Conservation (phyloP, 2,113 vertebrate species). For the Canis aureus region DNA sequence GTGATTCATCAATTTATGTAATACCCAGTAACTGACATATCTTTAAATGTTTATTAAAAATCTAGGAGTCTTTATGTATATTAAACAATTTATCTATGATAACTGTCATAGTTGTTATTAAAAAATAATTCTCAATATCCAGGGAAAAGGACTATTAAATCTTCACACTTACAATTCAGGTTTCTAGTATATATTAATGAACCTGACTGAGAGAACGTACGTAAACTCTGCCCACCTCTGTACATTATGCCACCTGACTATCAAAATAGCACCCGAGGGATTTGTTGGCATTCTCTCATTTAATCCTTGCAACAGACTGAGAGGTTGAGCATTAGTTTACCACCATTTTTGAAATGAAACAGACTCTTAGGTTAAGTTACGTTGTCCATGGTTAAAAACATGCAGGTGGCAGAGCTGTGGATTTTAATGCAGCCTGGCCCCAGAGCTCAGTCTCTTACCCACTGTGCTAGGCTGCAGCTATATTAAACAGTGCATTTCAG, state of each 20-base stretch:
- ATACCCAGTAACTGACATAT: background rate
- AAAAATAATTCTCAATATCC: background rate
- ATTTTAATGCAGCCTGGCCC: background rate
- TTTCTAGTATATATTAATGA: background rate
- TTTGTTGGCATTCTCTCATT: background rate
- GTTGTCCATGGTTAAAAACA: background rate
- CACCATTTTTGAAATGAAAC: background rate
- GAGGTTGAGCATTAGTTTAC: background rate
- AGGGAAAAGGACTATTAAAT: background rate
- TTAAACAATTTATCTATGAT: background rate
- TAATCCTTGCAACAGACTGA: background rate
- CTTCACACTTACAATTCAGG: background rate
- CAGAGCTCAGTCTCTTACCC: background rate
- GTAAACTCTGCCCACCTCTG: background rate
- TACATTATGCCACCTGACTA: no score
- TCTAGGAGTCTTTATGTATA: background rate
- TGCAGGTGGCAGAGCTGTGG: background rate
- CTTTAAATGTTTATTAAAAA: slow-evolving; percentile 39
- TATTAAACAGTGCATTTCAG: no score
- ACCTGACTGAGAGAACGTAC: background rate
- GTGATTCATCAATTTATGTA: no score
- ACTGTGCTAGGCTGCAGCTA: background rate
- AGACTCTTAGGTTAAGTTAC: background rate
- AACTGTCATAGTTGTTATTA: background rate
- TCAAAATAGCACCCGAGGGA: background rate